Evolutionary conservation across 1,140 invertebrate genomes (phyloP), one percentile per base, ranked within the genome.

Genomic region (Proctacanthus coquilletti): DNA sequence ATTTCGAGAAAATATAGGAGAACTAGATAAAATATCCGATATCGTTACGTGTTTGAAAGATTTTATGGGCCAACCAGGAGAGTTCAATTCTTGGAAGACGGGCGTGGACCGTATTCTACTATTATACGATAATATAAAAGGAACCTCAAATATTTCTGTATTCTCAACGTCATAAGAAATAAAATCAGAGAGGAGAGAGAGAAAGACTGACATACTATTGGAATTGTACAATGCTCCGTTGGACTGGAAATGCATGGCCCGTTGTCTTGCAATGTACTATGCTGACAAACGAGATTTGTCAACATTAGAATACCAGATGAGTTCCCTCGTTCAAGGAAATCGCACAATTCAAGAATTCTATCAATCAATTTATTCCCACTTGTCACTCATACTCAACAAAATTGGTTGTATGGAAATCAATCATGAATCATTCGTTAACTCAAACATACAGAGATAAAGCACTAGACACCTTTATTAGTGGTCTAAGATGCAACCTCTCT

Each of bases 341-440:
- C 17, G 17, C 20, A 37, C 36, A 2, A 17, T 44, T 11, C 15
- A 40, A 19, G 39, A 44, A 15, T 44, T 44, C 15, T 44, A 44
- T 25, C 38, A 40, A 33, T 9, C 20, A 36, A 42, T 48, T 9
- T 49, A 40, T 5, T 39, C 29, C 36, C 39, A 46, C 8, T 13
- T 42, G n/a, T 41, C 42, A 3, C n/a, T 45, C 6, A 47, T 47
- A 0, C n/a, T 47, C 9, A 45, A 45, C 19, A 47, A 44, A 4
- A 38, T 47, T 6, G n/a, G 13, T n/a, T 45, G 34, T 6, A 42
- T 46, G 40, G 23, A 37, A 21, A 17, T 45, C 9, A 20, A 36
- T 5, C n/a, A 0, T 9, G 42, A 44, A 21, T 15, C 42, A n/a
- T n/a, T n/a, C 14, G 4, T 21, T 42, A 10, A 42, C 35, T 10